Evolutionary conservation across 1,140 invertebrate species (phyloP).

Genomic region (Drosophila kanapiae): DNA sequence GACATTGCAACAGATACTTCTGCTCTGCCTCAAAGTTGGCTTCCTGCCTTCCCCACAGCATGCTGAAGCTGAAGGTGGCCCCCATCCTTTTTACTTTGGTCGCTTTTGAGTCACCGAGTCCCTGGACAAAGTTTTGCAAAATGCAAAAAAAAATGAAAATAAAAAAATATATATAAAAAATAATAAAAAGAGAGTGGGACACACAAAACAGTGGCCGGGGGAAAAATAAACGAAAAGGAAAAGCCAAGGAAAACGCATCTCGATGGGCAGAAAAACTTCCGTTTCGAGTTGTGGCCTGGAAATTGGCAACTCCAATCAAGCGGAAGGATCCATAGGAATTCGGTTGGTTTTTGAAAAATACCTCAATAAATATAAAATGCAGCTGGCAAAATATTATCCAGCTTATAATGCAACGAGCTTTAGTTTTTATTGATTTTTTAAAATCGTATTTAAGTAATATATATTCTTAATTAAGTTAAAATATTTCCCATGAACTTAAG

Average conservation of each 20-base stretch:
- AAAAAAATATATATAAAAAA: constrained; percentile 36
- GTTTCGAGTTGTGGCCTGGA: constrained; percentile 68
- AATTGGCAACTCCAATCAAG: constrained; percentile 62
- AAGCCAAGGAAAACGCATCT: constrained; percentile 47
- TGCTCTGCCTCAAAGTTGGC: constrained; percentile 64
- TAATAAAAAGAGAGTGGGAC: constrained; percentile 34
- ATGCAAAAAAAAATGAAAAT: constrained; percentile 40
- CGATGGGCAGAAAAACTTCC: constrained; percentile 71
- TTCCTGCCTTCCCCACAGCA: constrained; percentile 9
- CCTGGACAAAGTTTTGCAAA: constrained; percentile 72
- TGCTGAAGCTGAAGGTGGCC: neutral
- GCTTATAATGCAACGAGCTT: neutral
- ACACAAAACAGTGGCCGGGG: constrained; percentile 29
- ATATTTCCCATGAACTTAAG: too few relatives aligned
- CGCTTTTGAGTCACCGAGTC: constrained; percentile 58
- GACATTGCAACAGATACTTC: constrained; percentile 77
- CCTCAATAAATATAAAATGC: constrained; percentile 26
- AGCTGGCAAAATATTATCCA: constrained; percentile 1
- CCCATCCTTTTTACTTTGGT: constrained; percentile 19
- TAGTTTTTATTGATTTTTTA: neutral
- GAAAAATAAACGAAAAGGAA: constrained; percentile 21
- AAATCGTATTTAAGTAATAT: neutral
- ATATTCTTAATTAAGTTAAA: too few relatives aligned
- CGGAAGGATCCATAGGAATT: constrained; percentile 32
- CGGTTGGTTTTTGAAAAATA: constrained; percentile 3